Percentiles rank a stretch among this genome's conserved stretches.
phyloP scores from a whole-genome alignment of 2,797 vertebrate species.

The Monodelphis domestica region DNA sequence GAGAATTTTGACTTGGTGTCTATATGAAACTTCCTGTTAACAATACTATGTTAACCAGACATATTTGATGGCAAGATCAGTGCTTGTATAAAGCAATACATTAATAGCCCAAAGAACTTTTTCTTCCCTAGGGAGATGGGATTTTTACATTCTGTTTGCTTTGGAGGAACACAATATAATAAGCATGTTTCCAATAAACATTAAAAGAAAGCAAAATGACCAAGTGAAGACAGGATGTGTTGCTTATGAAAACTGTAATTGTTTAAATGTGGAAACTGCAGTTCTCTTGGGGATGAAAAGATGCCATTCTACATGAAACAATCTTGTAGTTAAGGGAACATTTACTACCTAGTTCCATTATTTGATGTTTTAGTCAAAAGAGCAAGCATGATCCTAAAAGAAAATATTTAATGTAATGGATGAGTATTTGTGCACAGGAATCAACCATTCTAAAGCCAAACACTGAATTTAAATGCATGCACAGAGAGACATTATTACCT shows the following conservation, averaged over 20 bases:
- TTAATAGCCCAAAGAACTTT: background rate
- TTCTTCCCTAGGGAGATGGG: background rate
- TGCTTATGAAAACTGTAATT: slow-evolving; percentile 36
- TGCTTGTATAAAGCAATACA: background rate
- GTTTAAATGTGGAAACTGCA: background rate
- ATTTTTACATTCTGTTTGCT: slow-evolving; percentile 52
- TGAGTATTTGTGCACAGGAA: background rate
- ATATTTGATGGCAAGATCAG: background rate
- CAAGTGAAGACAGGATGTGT: slow-evolving; percentile 12
- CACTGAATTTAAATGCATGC: slow-evolving; percentile 23
- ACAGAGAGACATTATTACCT: slow-evolving; percentile 18
- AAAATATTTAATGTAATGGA: slow-evolving; percentile 41
- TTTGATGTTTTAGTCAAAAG: slow-evolving; percentile 43
- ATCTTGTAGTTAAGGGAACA: slow-evolving; percentile 16
- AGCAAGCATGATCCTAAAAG: slow-evolving; percentile 57
- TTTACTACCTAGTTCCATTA: slow-evolving; percentile 42
- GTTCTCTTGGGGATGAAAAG: background rate
- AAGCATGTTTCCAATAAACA: slow-evolving; percentile 57
- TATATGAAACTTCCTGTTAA: background rate
- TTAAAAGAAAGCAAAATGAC: slow-evolving; percentile 37
- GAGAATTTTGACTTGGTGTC: accelerated
- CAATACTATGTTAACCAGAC: background rate
- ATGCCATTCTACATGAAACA: background rate
- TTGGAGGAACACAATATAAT: slow-evolving; percentile 31
- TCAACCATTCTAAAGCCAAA: slow-evolving; percentile 33